A percentile compares a stretch with the other conserved stretches of the same genome.
phyloP scores from a whole-genome alignment of 2,888 invertebrate species.

The Dolichomitus sp. region DNA sequence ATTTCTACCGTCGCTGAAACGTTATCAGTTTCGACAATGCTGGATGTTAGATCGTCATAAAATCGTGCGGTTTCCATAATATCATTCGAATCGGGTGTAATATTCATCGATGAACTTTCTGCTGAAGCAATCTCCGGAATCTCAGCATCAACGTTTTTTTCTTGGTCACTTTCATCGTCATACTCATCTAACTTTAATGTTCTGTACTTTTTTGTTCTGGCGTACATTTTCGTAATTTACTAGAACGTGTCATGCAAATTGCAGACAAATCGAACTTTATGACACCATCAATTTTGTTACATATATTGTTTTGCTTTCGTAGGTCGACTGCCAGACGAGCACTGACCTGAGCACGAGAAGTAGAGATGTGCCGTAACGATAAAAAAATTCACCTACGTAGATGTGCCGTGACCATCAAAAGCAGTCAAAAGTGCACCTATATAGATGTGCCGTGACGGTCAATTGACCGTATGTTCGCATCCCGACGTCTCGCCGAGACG shows the following conservation, averaged over 20 bases:
- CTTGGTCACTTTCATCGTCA: conserved; percentile 5
- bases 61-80: not conserved
- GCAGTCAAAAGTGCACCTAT: not conserved
- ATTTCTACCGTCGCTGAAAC: not conserved
- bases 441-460: not conserved
- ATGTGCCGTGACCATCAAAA: too few species aligned
- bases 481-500: not conserved
- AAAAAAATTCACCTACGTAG: too few species aligned
- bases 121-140: not conserved
- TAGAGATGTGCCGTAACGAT: too few species aligned
- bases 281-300: conserved; percentile 5
- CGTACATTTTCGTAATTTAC: conserved; percentile 4
- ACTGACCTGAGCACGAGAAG: conserved; percentile 3
- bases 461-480: not conserved
- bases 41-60: not conserved
- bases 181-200: not conserved
- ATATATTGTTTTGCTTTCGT: conserved; percentile 1
- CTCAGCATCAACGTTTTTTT: not conserved
- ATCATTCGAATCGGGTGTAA: not conserved
- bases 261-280: conserved; percentile 3
- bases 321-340: not conserved
- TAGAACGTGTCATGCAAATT: not conserved
- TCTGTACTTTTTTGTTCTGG: not conserved
- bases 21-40: not conserved
- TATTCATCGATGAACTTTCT: not conserved